phyloP scores from a whole-genome alignment of 2,113 vertebrate species.

The Rhegmatorhina hoffmannsi region DNA sequence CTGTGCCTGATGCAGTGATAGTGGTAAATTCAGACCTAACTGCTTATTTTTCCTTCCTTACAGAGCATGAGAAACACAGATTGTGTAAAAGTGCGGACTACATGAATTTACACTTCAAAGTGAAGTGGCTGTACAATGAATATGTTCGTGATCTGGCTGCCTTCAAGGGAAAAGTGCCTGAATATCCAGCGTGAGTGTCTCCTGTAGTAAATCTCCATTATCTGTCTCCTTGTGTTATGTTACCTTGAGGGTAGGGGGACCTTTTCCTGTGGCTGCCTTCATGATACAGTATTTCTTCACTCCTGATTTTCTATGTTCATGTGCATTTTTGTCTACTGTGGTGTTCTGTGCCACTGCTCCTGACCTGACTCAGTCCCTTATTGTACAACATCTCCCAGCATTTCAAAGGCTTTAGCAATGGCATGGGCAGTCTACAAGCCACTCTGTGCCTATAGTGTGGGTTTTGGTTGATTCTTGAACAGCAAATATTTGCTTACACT shows the following conservation, averaged over 20 bases:
- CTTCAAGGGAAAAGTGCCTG: constrained; percentile 85
- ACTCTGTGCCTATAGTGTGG: not conserved
- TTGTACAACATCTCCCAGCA: not conserved
- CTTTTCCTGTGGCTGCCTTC: not conserved
- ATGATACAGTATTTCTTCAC: not conserved
- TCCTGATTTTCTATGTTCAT: not conserved
- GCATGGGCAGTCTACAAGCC: not conserved
- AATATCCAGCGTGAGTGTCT: constrained; percentile 91
- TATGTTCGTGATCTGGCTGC: constrained; percentile 89
- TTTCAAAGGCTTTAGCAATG: not conserved
- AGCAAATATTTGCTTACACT: not conserved
- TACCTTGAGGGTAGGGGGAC: not conserved
- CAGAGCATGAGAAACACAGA: constrained; percentile 94
- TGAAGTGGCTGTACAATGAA: constrained; percentile 98
- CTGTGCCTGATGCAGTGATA: not conserved
- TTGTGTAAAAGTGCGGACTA: constrained; percentile 98
- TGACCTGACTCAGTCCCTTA: not conserved
- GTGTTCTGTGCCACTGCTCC: not conserved
- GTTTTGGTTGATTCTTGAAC: not conserved
- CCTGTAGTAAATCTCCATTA: not conserved
- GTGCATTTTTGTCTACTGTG: not conserved
- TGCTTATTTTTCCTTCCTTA: not conserved
- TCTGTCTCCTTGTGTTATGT: not conserved
- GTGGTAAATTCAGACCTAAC: not conserved
- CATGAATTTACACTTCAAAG: constrained; percentile 99